phyloP scores from a whole-genome alignment of 2,113 vertebrate genomes.

The Paracanthobrama guichenoti region DNA sequence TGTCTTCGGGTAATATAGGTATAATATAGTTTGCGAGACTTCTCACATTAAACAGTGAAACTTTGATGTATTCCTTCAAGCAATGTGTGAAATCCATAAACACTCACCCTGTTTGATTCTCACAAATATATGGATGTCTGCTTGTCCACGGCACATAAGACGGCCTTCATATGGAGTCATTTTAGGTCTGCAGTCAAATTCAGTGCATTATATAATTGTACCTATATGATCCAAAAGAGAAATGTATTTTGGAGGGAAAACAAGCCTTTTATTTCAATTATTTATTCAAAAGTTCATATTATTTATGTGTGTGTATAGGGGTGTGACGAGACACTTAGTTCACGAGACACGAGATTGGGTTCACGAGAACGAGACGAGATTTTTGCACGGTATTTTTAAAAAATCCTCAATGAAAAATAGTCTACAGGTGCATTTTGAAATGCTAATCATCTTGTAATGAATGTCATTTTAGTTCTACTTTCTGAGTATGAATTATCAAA shows the following conservation, averaged over 20 bases:
- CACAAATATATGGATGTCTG: conserved; percentile 56
- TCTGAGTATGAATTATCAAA: no score
- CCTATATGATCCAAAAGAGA: neutral
- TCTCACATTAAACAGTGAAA: conserved; percentile 64
- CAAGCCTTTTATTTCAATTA: neutral
- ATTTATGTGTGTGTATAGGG: neutral
- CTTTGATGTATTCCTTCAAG: conserved; percentile 67
- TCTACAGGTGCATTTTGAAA: no score
- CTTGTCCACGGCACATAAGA: neutral
- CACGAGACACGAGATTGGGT: no score
- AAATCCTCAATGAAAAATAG: no score
- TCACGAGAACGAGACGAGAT: no score
- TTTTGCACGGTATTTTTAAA: no score
- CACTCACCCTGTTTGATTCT: conserved; percentile 67
- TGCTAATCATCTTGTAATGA: no score
- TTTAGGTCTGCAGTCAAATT: neutral
- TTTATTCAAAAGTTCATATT: neutral
- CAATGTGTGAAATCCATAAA: conserved; percentile 70
- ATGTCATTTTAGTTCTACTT: no score
- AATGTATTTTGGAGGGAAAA: neutral
- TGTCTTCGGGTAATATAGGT: neutral
- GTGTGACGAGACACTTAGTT: no score
- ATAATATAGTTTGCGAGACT: conserved; percentile 37
- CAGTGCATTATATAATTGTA: neutral
- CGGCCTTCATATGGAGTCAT: neutral